Percentiles rank a stretch among this genome's conserved stretches.
These are phyloP conservation scores for Lates japonicus DNA, from an alignment of 2,797 vertebrate species.

Conservation along the genomic window DNA sequence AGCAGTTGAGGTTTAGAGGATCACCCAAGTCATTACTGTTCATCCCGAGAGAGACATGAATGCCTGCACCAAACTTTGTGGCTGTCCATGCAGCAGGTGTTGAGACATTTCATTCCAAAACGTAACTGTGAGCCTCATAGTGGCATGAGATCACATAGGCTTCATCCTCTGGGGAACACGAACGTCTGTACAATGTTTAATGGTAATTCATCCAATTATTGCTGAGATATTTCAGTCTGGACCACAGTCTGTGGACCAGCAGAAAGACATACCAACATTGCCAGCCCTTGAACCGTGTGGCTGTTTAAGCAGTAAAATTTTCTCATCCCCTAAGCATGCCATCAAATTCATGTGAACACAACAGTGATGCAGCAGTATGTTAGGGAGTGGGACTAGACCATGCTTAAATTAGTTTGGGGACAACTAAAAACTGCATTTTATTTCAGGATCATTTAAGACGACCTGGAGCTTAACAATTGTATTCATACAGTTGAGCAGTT, in stretches of 20 bases:
- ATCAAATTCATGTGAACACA: slow-evolving; percentile 23
- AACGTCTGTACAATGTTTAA: not conserved
- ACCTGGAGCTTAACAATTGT: slow-evolving; percentile 26
- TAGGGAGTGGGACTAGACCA: not conserved
- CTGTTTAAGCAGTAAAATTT: not conserved
- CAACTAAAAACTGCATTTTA: slow-evolving; percentile 22
- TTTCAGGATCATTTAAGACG: slow-evolving; percentile 28
- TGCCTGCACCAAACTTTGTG: too few relatives aligned
- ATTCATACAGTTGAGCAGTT: slow-evolving; percentile 30
- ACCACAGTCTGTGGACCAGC: not conserved
- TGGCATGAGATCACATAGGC: too few relatives aligned
- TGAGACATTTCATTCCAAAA: too few relatives aligned
- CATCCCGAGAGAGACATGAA: too few relatives aligned
- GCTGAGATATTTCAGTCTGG: not conserved
- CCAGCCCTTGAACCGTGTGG: not conserved
- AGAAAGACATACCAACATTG: not conserved
- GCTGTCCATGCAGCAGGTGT: too few relatives aligned
- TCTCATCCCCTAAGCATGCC: not conserved
- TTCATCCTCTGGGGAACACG: not conserved
- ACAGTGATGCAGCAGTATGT: slow-evolving; percentile 26
- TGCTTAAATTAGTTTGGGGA: slow-evolving; percentile 27
- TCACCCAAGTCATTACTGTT: too few relatives aligned
- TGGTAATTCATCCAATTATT: not conserved
- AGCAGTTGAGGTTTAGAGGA: too few relatives aligned
- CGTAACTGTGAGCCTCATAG: too few relatives aligned